Conservation (phyloP, 2,797 vertebrate species). For the Falco biarmicus region DNA sequence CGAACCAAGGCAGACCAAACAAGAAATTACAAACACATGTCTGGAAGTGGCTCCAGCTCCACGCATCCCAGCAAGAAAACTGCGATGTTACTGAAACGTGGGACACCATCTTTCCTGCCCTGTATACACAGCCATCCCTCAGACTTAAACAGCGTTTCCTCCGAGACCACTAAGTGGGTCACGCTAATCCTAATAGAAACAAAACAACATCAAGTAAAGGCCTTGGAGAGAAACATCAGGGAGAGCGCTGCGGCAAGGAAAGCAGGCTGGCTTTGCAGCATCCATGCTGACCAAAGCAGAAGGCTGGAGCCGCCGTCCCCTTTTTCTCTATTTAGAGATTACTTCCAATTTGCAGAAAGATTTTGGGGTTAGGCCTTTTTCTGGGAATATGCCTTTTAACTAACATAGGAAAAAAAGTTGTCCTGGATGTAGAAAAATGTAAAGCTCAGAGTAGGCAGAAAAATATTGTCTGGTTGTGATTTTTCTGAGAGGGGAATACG, state of each 20-base stretch:
- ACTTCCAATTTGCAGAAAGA: neutral
- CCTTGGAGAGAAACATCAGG: neutral
- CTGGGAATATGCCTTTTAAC: neutral
- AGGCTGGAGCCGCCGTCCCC: fast-evolving
- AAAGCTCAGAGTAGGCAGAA: neutral
- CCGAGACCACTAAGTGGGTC: neutral
- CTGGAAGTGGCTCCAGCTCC: neutral
- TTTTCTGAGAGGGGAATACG: neutral
- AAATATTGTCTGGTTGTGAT: neutral
- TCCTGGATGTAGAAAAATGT: neutral
- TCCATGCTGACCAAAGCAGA: neutral
- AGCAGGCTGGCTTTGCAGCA: neutral
- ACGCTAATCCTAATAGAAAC: neutral
- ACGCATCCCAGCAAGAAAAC: neutral
- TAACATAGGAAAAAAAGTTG: neutral
- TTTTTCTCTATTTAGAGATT: neutral
- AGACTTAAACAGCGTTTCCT: neutral
- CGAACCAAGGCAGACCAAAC: slow-evolving; percentile 32
- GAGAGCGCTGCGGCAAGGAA: neutral
- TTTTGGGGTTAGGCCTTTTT: neutral
- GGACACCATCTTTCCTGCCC: neutral
- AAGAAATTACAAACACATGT: slow-evolving; percentile 68
- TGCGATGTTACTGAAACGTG: neutral
- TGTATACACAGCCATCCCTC: neutral
- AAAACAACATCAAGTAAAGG: neutral